phyloP scores from a whole-genome alignment of 1,140 invertebrate species.

The Acromyrmex heyeri region DNA sequence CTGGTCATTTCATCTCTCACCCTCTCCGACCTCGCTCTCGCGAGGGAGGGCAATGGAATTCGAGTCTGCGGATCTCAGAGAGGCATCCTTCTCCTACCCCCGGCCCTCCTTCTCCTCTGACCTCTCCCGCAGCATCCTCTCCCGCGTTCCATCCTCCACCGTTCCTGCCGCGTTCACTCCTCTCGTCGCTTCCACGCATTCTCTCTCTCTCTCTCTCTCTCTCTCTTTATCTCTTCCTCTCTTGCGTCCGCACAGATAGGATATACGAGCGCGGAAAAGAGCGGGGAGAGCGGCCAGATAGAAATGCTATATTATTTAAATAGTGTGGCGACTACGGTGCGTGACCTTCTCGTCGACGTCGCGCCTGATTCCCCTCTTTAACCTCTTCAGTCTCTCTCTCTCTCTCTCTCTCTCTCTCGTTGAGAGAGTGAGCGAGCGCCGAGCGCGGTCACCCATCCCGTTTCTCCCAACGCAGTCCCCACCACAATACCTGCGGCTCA shows the following conservation, averaged over 20 bases:
- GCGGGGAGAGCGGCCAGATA: constrained; percentile 66
- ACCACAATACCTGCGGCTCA: constrained; percentile 37
- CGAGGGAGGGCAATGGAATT: constrained; percentile 75
- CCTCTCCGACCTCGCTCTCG: constrained; percentile 62
- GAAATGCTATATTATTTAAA: constrained; percentile 82
- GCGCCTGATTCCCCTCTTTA: constrained; percentile 74
- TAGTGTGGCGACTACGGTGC: constrained; percentile 80
- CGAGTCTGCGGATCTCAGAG: constrained; percentile 74
- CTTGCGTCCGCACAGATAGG: background rate
- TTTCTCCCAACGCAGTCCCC: constrained; percentile 62
- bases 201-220: constrained; percentile 42
- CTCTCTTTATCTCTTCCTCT: constrained; percentile 33
- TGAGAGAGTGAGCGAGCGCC: constrained; percentile 63
- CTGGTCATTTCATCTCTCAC: constrained; percentile 74
- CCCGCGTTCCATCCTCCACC: constrained; percentile 44
- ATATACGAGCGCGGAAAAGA: background rate
- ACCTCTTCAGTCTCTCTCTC: constrained; percentile 60
- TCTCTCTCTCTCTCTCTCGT: constrained; percentile 24
- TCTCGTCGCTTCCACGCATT: background rate
- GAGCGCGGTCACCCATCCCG: constrained; percentile 62
- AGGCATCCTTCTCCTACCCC: constrained; percentile 69
- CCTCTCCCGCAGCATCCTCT: constrained; percentile 49
- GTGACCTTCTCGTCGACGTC: constrained; percentile 82
- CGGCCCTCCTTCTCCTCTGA: constrained; percentile 23
- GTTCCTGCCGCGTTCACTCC: constrained; percentile 22